Percentiles rank a stretch among this genome's conserved stretches.
These are phyloP conservation scores for Stenolophus ochropezus DNA, from an alignment of 2,888 invertebrate genomes.

Conservation along the genomic window DNA sequence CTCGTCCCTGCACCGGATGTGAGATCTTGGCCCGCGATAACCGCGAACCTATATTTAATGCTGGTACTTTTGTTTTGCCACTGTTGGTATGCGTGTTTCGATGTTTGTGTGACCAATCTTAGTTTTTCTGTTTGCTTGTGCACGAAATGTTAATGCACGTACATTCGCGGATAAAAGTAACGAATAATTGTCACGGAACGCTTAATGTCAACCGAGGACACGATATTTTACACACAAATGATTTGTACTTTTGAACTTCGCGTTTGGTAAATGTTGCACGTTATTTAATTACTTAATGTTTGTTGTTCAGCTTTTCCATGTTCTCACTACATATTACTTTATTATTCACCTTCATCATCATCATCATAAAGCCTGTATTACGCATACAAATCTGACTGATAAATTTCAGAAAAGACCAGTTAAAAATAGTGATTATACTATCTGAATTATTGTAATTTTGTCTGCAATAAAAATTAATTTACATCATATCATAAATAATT, in stretches of 20 bases:
- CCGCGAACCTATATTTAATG: constrained; percentile 57
- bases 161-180: constrained; percentile 45
- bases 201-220: constrained; percentile 11
- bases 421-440: too few relatives aligned
- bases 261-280: neutral
- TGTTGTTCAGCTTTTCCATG: neutral
- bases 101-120: constrained; percentile 56
- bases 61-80: constrained; percentile 56
- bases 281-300: constrained; percentile 18
- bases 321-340: neutral
- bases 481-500: too few relatives aligned
- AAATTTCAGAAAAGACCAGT: too few relatives aligned
- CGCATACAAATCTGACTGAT: too few relatives aligned
- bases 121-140: constrained; percentile 48
- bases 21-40: constrained; percentile 54
- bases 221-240: constrained; percentile 36
- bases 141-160: constrained; percentile 51
- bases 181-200: constrained; percentile 51
- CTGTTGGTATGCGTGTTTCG: constrained; percentile 55
- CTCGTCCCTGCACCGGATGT: constrained; percentile 58
- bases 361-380: too few relatives aligned
- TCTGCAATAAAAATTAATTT: too few relatives aligned
- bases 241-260: constrained; percentile 31
- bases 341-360: too few relatives aligned
- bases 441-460: too few relatives aligned